phyloP scores from a whole-genome alignment of 2,888 invertebrate genomes.

The Troides helena region DNA sequence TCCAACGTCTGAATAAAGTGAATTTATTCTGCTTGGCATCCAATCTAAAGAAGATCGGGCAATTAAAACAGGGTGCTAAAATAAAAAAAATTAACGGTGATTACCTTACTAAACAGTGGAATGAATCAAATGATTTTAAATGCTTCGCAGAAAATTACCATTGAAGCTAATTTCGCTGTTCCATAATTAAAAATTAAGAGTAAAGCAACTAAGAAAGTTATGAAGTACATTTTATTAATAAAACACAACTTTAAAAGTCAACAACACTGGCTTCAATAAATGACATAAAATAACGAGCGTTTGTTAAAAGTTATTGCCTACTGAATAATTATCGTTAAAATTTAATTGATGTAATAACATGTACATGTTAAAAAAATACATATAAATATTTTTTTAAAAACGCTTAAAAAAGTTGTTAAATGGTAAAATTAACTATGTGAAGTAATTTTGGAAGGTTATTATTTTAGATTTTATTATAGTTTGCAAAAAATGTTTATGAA shows the following conservation, averaged over 20 bases:
- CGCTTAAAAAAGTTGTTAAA: too few relatives aligned
- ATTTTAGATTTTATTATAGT: too few relatives aligned
- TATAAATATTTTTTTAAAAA: too few relatives aligned
- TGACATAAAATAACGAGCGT: neutral
- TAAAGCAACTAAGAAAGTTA: slow-evolving; percentile 16
- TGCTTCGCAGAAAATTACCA: slow-evolving; percentile 26
- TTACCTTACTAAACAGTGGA: neutral
- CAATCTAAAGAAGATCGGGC: slow-evolving; percentile 71
- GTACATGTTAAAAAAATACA: too few relatives aligned
- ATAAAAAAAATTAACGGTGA: neutral
- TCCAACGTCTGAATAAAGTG: slow-evolving; percentile 72
- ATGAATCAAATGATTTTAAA: neutral
- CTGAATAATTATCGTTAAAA: too few relatives aligned
- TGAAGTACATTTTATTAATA: slow-evolving; percentile 5
- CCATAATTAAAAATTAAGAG: slow-evolving; percentile 23
- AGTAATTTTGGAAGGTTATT: too few relatives aligned
- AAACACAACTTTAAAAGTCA: neutral
- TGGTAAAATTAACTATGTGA: too few relatives aligned
- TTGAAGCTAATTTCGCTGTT: slow-evolving; percentile 25
- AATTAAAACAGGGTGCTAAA: slow-evolving; percentile 69
- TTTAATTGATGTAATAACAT: too few relatives aligned
- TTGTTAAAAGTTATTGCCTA: slow-evolving; percentile 18
- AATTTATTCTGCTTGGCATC: slow-evolving; percentile 75
- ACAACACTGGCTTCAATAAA: neutral
- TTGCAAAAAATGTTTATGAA: too few relatives aligned